These are phyloP conservation scores for Chamaetylas fuelleborni DNA, from an alignment of 2,113 vertebrate species.

Conservation along the genomic window DNA sequence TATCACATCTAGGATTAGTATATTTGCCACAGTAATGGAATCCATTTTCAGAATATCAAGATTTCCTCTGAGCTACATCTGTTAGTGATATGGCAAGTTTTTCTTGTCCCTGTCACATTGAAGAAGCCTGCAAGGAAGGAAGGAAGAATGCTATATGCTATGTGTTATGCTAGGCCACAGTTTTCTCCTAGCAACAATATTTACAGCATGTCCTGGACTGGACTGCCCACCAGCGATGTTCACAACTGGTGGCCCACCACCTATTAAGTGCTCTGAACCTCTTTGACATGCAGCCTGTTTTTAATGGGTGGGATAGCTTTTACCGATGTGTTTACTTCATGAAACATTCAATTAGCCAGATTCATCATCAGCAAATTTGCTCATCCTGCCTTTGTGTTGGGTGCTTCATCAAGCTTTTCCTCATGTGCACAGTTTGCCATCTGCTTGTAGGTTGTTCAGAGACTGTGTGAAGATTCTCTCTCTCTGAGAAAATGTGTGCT, in stretches of 20 bases:
- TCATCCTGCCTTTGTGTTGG: slow-evolving; percentile 30
- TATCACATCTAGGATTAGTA: neutral
- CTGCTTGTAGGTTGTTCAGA: slow-evolving; percentile 54
- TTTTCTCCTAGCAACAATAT: neutral
- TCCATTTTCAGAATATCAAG: neutral
- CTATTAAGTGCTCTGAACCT: neutral
- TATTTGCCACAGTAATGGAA: neutral
- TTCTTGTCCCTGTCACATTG: neutral
- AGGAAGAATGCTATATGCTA: neutral
- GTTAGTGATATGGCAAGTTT: neutral
- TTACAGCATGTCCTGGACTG: neutral
- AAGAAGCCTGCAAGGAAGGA: neutral
- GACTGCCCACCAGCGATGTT: slow-evolving; percentile 4
- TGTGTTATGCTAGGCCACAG: neutral
- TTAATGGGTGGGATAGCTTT: slow-evolving; percentile 30
- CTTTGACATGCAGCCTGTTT: slow-evolving; percentile 1
- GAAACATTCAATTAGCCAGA: slow-evolving; percentile 48
- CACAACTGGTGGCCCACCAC: neutral
- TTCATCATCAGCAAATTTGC: slow-evolving; percentile 19
- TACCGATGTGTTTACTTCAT: slow-evolving; percentile 29
- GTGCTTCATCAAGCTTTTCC: slow-evolving; percentile 48
- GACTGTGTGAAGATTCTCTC: slow-evolving; percentile 53
- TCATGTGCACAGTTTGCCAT: slow-evolving; percentile 51
- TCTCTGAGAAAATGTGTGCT: slow-evolving; percentile 60
- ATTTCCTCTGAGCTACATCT: slow-evolving; percentile 13